These are phyloP conservation scores for Brevipalpus yothersi DNA, from an alignment of 1,140 invertebrate genomes.

Conservation along the genomic window DNA sequence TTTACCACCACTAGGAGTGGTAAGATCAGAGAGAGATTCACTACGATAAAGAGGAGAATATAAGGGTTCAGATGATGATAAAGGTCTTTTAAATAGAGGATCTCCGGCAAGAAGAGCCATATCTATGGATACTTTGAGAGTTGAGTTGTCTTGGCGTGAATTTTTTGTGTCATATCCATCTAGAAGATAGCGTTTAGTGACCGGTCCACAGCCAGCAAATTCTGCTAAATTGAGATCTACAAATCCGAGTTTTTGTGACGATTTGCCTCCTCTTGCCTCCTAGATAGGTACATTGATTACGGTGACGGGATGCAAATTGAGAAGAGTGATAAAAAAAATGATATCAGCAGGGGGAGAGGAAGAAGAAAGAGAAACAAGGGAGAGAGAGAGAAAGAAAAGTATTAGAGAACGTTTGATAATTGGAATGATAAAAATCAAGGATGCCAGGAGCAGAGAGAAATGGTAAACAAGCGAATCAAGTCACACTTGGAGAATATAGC, in stretches of 20 bases:
- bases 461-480: too few relatives aligned
- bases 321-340: neutral
- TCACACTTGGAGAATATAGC: neutral
- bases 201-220: conserved; percentile 73
- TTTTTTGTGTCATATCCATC: conserved; percentile 70
- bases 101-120: conserved; percentile 86
- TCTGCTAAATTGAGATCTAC: conserved; percentile 86
- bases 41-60: neutral
- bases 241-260: conserved; percentile 86
- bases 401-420: neutral
- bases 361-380: neutral
- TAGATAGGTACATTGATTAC: conserved; percentile 15
- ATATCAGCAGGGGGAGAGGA: neutral
- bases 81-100: conserved; percentile 66
- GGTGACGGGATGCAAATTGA: neutral
- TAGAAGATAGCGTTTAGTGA: conserved; percentile 53
- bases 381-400: neutral
- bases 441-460: too few relatives aligned
- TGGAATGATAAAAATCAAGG: too few relatives aligned
- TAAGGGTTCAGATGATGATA: neutral
- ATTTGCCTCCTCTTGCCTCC: conserved; percentile 60
- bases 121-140: conserved; percentile 61
- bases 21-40: neutral
- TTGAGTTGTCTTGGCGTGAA: conserved; percentile 81
- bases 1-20: neutral